Conservation (phyloP, 2,888 invertebrate genomes). For the Agrilus cyanescens region DNA sequence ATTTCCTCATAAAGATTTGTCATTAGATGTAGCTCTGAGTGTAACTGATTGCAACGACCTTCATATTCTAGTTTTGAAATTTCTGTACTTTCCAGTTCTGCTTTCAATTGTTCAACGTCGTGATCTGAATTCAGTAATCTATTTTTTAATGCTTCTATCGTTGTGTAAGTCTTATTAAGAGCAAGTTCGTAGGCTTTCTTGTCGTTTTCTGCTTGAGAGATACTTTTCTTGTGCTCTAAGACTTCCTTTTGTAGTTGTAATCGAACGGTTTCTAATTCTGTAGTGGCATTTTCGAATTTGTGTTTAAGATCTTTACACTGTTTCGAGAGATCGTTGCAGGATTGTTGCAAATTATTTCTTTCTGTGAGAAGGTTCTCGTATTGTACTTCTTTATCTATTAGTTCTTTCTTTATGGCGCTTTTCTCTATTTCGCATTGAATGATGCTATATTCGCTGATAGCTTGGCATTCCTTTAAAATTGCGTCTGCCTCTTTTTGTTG, state of each 20-base stretch:
- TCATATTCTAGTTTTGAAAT: constrained; percentile 26
- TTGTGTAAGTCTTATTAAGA: constrained; percentile 45
- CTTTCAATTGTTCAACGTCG: constrained; percentile 45
- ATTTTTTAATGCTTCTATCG: constrained; percentile 46
- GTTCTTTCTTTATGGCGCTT: constrained; percentile 33
- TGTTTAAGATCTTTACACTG: constrained; percentile 17
- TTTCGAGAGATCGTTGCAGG: constrained; percentile 9
- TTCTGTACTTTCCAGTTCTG: constrained; percentile 29
- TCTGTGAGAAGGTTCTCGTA: constrained; percentile 15
- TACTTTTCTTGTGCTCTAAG: constrained; percentile 31
- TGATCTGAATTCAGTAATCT: constrained; percentile 46
- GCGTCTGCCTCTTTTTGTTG: constrained; percentile 36
- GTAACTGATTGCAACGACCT: constrained; percentile 23
- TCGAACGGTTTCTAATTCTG: constrained; percentile 13
- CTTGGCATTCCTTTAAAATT: constrained; percentile 43
- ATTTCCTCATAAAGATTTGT: constrained; percentile 24
- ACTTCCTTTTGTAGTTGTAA: constrained; percentile 10
- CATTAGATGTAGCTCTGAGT: constrained; percentile 22
- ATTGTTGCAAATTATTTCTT: constrained; percentile 11
- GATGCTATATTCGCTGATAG: constrained; percentile 41
- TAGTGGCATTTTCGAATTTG: constrained; percentile 12
- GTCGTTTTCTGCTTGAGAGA: constrained; percentile 38
- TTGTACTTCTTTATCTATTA: constrained; percentile 18
- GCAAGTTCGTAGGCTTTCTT: constrained; percentile 46
- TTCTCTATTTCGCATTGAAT: constrained; percentile 43